Evolutionary conservation across 2,113 vertebrate species (phyloP).

Genomic region (Thermophis baileyi): DNA sequence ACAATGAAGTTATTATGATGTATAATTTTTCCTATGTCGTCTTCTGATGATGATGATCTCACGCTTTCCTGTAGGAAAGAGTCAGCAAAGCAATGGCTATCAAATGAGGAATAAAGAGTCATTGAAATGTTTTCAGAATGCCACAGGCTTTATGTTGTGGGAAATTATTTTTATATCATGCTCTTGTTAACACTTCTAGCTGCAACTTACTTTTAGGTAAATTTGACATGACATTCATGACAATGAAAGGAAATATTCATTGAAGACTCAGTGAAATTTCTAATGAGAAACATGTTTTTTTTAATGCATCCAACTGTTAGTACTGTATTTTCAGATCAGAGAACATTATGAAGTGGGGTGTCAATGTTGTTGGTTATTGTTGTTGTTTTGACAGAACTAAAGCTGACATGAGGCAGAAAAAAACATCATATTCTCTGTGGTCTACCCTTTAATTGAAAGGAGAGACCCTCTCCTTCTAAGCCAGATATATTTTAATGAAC

Average conservation of each 20-base stretch:
- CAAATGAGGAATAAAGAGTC: neutral
- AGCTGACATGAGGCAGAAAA: neutral
- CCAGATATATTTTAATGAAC: neutral
- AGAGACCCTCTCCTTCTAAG: neutral
- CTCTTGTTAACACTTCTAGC: neutral
- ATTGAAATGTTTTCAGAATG: no score
- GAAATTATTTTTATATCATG: neutral
- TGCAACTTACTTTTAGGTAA: neutral
- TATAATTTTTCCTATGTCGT: neutral
- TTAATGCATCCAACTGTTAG: neutral
- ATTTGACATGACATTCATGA: neutral
- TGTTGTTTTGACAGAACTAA: neutral
- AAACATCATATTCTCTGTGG: neutral
- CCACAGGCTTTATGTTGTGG: neutral
- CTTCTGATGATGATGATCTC: neutral
- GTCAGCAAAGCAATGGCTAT: neutral
- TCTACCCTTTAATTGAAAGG: neutral
- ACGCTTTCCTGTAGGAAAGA: neutral
- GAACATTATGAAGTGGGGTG: neutral
- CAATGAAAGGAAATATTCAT: neutral
- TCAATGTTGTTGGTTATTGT: neutral
- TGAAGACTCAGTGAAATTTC: neutral
- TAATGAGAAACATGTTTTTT: neutral
- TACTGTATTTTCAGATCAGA: neutral
- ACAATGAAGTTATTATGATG: neutral